phyloP scores from a whole-genome alignment of 2,113 vertebrate species.

The Oryctolagus cuniculus region mOryCun1.1 NC_091441.1:62215501-62216000 shows the following conservation, averaged over 20 bases:
- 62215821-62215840: background rate
- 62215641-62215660: background rate
- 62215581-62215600: background rate
- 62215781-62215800: background rate
- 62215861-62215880: constrained; percentile 19
- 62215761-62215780: constrained; percentile 41
- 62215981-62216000: constrained; percentile 47
- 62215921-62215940: constrained; percentile 17
- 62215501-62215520: background rate
- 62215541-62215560: background rate
- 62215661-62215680: background rate
- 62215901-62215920: background rate
- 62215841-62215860: background rate
- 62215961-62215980: constrained; percentile 33
- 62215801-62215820: constrained; percentile 21
- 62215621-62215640: background rate
- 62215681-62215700: background rate
- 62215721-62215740: background rate
- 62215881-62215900: background rate
- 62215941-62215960: background rate
- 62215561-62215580: background rate
- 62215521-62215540: background rate
- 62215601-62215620: background rate
- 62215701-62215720: background rate
- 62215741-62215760: constrained; percentile 27